A percentile compares a stretch with the other conserved stretches of the same genome.
Conservation (phyloP, 2,888 invertebrate species). For the Acanthoscelides obtectus region DNA sequence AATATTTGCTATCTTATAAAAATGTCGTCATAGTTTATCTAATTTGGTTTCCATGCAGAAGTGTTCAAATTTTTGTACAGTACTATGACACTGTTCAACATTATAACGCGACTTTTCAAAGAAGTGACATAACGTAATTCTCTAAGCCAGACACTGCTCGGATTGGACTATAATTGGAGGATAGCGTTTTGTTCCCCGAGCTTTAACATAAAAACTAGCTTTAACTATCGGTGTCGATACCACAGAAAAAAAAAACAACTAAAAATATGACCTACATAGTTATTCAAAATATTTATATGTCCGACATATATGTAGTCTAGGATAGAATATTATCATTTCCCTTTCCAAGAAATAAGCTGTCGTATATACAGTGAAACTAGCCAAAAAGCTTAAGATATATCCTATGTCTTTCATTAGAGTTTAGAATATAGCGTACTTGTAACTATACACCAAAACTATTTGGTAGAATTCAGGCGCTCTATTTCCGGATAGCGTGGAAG, state of each 20-base stretch:
- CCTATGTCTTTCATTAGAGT: conserved; percentile 43
- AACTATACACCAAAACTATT: conserved; percentile 26
- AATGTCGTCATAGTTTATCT: too few relatives aligned
- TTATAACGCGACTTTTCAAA: too few relatives aligned
- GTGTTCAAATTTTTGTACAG: too few relatives aligned
- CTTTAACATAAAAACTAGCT: neutral
- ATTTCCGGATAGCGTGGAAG: neutral
- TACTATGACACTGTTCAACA: too few relatives aligned
- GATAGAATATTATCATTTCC: neutral
- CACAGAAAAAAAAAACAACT: neutral
- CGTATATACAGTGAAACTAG: conserved; percentile 10
- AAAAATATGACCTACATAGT: neutral
- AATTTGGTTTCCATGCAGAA: too few relatives aligned
- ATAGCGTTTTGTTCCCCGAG: neutral
- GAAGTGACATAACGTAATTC: too few relatives aligned
- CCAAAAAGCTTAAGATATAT: conserved; percentile 20
- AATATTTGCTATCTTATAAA: too few relatives aligned
- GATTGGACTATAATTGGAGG: neutral
- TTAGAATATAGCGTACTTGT: conserved; percentile 28
- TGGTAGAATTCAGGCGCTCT: neutral
- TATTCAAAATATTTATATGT: neutral
- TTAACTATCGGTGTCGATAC: neutral
- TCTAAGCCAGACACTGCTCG: neutral
- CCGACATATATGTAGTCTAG: neutral
- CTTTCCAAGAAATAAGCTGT: conserved; percentile 5